These are phyloP conservation scores for Pseudococcus viburni DNA, from an alignment of 2,888 invertebrate genomes.

Conservation along the genomic window DNA sequence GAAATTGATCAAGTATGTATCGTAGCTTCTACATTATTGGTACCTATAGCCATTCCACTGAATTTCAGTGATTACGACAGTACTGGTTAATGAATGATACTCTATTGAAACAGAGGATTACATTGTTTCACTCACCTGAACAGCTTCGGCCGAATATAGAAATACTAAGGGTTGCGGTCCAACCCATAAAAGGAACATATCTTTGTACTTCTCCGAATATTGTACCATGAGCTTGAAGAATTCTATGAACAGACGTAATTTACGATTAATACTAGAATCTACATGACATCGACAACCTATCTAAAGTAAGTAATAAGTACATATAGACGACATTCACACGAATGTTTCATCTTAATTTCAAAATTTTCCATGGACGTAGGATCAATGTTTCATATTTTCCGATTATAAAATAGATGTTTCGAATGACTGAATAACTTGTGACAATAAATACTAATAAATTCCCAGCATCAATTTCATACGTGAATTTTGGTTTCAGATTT, in stretches of 20 bases:
- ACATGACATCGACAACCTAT: background rate
- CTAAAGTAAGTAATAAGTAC: too few species aligned
- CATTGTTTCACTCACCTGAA: slow-evolving; percentile 66
- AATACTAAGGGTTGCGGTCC: slow-evolving; percentile 71
- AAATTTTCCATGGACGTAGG: background rate
- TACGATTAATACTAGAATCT: background rate
- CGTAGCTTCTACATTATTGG: too few species aligned
- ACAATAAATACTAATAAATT: background rate
- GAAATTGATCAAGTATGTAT: background rate
- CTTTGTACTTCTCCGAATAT: slow-evolving; percentile 71
- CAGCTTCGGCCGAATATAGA: slow-evolving; percentile 70
- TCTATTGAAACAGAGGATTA: too few species aligned
- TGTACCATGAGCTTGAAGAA: slow-evolving; percentile 70
- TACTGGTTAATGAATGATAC: too few species aligned
- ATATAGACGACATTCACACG: too few species aligned
- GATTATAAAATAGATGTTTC: too few species aligned
- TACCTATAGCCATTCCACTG: too few species aligned
- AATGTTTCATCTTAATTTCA: too few species aligned
- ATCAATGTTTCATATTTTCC: background rate
- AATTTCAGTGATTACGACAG: background rate
- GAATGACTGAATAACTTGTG: too few species aligned
- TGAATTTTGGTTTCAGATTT: slow-evolving; percentile 9
- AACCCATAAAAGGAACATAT: slow-evolving; percentile 71
- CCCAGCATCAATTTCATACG: background rate
- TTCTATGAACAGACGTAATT: slow-evolving; percentile 69